Conservation (phyloP, 2,888 invertebrate genomes). For the Euclidia mi region DNA sequence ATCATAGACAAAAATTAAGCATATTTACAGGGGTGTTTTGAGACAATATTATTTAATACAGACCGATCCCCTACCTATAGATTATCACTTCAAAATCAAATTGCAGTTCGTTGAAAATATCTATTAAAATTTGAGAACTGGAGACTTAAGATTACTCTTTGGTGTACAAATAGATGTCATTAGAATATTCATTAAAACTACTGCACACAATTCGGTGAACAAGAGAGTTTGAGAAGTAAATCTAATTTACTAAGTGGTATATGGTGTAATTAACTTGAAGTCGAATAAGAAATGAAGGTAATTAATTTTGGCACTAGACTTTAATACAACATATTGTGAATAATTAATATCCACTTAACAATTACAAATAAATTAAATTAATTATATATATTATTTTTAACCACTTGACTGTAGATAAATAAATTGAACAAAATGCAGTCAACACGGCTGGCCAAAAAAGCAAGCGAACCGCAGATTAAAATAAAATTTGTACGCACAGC, state of each 20-base stretch:
- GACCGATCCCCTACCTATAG: too few species aligned
- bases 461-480: constrained; percentile 50
- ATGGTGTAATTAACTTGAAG: constrained; percentile 2
- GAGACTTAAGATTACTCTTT: too few species aligned
- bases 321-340: constrained; percentile 1
- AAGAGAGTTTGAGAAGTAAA: background rate
- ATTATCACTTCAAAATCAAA: too few species aligned
- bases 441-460: constrained; percentile 19
- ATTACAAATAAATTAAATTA: constrained; percentile 13
- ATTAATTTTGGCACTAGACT: background rate
- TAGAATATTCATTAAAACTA: background rate
- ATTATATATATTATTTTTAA: background rate
- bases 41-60: too few species aligned
- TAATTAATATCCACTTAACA: background rate
- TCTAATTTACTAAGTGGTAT: background rate
- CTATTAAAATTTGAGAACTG: too few species aligned
- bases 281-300: background rate
- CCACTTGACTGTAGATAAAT: background rate
- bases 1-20: too few species aligned
- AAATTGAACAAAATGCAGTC: constrained; percentile 31
- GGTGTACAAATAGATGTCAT: too few species aligned
- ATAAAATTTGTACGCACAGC: constrained; percentile 50
- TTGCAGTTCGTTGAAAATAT: too few species aligned
- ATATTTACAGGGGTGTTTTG: too few species aligned
- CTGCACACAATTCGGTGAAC: background rate